A percentile compares a stretch with the other conserved stretches of the same genome.
Conservation (phyloP, 2,113 vertebrate genomes). For the Girardinichthys multiradiatus region DNA sequence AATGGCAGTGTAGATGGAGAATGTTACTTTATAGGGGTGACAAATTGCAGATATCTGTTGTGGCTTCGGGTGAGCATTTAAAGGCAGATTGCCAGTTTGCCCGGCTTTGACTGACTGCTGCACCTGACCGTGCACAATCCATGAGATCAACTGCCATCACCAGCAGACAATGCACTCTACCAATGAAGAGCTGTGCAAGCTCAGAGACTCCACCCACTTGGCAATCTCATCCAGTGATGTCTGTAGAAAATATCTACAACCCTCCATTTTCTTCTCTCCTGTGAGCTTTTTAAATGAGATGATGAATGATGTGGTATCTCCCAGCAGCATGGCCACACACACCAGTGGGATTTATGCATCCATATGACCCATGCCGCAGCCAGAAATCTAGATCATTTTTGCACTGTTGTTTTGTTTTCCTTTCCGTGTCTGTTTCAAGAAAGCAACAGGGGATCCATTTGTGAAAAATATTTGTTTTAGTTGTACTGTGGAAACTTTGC, state of each 20-base stretch:
- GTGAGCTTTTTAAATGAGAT: conserved; percentile 61
- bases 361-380: conserved; percentile 7
- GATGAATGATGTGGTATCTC: conserved; percentile 70
- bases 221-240: conserved; percentile 47
- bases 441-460: conserved; percentile 21
- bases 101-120: conserved; percentile 69
- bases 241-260: conserved; percentile 16
- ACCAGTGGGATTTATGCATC: conserved; percentile 38
- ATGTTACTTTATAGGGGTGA: conserved; percentile 78
- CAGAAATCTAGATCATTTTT: conserved; percentile 33
- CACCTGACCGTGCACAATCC: conserved; percentile 72
- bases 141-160: conserved; percentile 32
- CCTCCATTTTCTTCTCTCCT: conserved; percentile 36
- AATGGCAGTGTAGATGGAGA: conserved; percentile 61
- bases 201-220: conserved; percentile 45
- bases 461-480: conserved; percentile 22
- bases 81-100: conserved; percentile 59
- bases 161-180: conserved; percentile 6
- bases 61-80: conserved; percentile 65
- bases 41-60: conserved; percentile 82
- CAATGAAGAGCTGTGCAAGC: conserved; percentile 40
- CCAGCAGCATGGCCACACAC: conserved; percentile 60
- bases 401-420: conserved; percentile 32
- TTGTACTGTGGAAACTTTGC: conserved; percentile 5
- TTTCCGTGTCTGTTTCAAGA: conserved; percentile 25